phyloP scores from a whole-genome alignment of 2,888 invertebrate species.

The Lamellibrachia satsuma region DNA sequence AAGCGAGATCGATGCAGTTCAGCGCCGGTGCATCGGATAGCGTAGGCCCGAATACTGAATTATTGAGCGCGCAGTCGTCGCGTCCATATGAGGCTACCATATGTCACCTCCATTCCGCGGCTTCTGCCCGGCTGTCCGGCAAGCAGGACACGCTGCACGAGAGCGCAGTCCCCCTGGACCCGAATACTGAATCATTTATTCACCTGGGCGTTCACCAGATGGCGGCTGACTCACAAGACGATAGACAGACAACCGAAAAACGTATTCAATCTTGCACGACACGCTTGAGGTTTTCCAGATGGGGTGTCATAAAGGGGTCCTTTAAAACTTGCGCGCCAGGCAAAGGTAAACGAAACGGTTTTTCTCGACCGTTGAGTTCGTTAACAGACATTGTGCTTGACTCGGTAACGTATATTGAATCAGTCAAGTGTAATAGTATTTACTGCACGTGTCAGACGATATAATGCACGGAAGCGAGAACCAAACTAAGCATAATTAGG shows the following conservation, averaged over 20 bases:
- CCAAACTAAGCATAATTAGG: background rate
- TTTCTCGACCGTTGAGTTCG: background rate
- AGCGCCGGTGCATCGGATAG: background rate
- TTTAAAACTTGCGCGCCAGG: background rate
- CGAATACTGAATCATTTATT: constrained; percentile 13
- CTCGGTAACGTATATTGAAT: background rate
- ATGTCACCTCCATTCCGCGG: background rate
- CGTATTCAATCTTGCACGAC: background rate
- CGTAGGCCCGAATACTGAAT: background rate
- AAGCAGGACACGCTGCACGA: background rate
- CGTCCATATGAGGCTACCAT: background rate
- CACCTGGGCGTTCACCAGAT: background rate
- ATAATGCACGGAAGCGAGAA: background rate
- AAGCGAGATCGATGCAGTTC: background rate
- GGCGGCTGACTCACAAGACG: background rate
- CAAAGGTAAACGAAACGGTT: background rate
- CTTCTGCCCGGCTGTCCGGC: background rate
- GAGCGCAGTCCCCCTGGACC: background rate
- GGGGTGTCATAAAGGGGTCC: background rate
- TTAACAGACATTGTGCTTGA: background rate
- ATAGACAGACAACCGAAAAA: background rate
- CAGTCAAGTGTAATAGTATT: background rate
- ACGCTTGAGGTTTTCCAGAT: background rate
- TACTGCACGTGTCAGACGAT: background rate
- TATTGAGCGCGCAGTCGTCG: background rate